Percentiles rank a stretch among this genome's conserved stretches.
phyloP scores from a whole-genome alignment of 2,888 invertebrate species.

The Mesorhabditis belari region DNA sequence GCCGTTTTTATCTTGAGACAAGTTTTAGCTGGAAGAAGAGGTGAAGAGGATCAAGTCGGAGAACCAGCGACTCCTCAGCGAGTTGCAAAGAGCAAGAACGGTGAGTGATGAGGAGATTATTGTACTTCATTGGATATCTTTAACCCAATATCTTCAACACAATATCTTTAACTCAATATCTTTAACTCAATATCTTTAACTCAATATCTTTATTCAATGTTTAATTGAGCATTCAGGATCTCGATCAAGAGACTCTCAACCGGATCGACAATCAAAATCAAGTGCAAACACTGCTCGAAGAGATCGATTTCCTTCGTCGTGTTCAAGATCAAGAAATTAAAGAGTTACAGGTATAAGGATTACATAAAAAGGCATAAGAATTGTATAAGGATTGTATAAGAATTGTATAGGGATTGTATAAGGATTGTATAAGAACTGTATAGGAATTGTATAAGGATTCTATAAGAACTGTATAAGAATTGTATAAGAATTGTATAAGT shows the following conservation, averaged over 20 bases:
- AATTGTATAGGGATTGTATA: no score
- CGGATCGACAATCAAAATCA: conserved; percentile 58
- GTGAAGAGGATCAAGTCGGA: conserved; percentile 53
- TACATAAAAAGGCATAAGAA: no score
- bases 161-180: no score
- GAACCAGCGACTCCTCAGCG: conserved; percentile 50
- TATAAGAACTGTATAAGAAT: no score
- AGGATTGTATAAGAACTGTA: no score
- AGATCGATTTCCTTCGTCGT: conserved; percentile 58
- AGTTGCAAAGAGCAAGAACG: conserved; percentile 52
- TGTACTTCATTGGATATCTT: no score
- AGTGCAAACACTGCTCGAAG: conserved; percentile 57
- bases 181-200: no score
- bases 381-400: no score
- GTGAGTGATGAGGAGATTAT: conserved; percentile 27
- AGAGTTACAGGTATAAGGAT: conserved; percentile 4
- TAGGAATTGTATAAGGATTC: no score
- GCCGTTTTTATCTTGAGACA: background rate
- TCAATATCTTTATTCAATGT: no score
- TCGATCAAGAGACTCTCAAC: conserved; percentile 58
- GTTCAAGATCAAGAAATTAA: conserved; percentile 56
- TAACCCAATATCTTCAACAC: no score
- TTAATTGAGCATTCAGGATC: conserved; percentile 49
- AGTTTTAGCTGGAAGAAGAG: conserved; percentile 40
- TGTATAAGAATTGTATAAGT: no score